These are phyloP conservation scores for Drosophila dives DNA, from an alignment of 2,888 invertebrate species.

Conservation along the genomic window DNA sequence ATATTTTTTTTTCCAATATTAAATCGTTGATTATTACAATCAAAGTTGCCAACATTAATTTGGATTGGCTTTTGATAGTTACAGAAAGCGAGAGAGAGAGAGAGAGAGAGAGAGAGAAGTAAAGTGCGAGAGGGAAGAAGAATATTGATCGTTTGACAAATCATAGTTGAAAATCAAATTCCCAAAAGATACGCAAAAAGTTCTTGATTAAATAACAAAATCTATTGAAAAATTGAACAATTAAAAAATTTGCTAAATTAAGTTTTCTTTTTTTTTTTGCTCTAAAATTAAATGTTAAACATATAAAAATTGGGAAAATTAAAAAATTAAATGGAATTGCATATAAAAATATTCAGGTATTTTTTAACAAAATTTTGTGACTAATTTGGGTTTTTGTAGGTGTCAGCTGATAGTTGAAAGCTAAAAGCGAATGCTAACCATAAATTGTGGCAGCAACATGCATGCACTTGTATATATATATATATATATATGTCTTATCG, in stretches of 20 bases:
- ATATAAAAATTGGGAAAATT: neutral
- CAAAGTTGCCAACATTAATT: neutral
- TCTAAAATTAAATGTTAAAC: too few species aligned
- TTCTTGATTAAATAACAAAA: neutral
- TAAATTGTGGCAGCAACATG: neutral
- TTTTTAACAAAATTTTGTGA: neutral
- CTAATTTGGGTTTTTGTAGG: neutral
- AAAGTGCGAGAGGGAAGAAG: neutral
- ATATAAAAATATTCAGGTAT: neutral
- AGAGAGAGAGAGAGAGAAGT: neutral
- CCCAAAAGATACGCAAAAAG: too few species aligned
- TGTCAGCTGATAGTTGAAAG: neutral
- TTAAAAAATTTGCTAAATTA: too few species aligned
- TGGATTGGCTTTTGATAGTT: neutral
- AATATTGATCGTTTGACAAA: too few species aligned
- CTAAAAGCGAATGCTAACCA: neutral
- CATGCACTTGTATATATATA: neutral
- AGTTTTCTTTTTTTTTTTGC: too few species aligned
- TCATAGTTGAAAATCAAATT: neutral
- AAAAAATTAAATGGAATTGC: too few species aligned
- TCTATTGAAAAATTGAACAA: neutral
- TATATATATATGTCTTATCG: constrained; percentile 21
- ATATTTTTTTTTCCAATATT: neutral
- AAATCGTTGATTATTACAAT: constrained; percentile 23
- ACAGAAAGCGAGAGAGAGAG: neutral